Conservation (phyloP, 2,797 vertebrate genomes). For the Helicolenus hilgendorfi region DNA sequence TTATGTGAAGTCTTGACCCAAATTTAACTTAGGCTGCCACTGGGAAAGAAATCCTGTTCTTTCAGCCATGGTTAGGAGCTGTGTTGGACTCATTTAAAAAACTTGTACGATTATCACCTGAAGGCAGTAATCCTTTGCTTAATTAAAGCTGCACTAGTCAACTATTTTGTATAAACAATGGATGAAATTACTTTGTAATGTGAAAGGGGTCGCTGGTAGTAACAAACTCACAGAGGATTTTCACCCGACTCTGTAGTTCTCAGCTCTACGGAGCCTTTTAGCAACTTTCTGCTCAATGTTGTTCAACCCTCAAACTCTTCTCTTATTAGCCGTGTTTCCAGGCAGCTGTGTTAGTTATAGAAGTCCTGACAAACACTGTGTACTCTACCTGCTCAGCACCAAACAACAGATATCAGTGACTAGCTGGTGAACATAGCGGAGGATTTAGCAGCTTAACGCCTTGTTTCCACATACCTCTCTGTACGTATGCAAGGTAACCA, state of each 20-base stretch:
- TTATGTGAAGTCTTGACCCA: not conserved
- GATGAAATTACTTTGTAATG: not conserved
- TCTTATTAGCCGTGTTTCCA: not conserved
- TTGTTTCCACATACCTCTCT: too few species aligned
- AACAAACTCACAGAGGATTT: too few species aligned
- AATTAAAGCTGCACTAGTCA: not conserved
- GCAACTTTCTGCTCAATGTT: not conserved
- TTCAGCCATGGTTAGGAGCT: not conserved
- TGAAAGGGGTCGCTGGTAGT: not conserved
- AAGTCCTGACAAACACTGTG: not conserved
- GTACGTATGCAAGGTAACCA: too few species aligned
- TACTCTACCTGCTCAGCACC: not conserved
- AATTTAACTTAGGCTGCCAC: conserved; percentile 10
- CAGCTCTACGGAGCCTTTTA: too few species aligned
- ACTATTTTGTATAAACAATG: not conserved
- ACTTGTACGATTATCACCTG: not conserved
- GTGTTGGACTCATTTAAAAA: not conserved
- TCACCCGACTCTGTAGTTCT: too few species aligned
- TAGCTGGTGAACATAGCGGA: not conserved
- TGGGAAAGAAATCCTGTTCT: conserved; percentile 26
- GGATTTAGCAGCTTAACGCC: too few species aligned
- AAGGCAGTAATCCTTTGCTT: not conserved
- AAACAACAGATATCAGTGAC: not conserved
- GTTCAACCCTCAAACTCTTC: not conserved
- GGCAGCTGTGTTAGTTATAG: not conserved